Evolutionary conservation across 37 sponge, comb jelly and placozoan species (phyloP).

Genomic region (Beroe forskalii): DNA sequence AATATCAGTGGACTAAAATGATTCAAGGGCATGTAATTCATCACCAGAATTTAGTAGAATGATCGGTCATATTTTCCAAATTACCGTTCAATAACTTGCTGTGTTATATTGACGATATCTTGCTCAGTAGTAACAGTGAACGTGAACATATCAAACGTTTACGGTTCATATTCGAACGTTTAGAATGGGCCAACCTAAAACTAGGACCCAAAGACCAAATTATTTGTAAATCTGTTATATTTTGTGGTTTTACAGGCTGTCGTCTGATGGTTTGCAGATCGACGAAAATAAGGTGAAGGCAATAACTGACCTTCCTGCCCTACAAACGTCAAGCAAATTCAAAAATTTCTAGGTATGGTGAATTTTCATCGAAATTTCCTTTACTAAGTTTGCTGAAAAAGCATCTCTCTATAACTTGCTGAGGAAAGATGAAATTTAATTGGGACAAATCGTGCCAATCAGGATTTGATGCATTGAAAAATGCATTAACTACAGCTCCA

Average conservation of each 20-base stretch:
- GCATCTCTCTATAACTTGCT: neutral
- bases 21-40: neutral
- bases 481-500: neutral
- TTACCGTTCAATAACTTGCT: neutral
- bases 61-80: neutral
- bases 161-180: neutral
- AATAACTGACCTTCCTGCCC: neutral
- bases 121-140: neutral
- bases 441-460: neutral
- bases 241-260: neutral
- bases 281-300: neutral
- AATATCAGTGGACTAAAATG: neutral
- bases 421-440: neutral
- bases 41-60: neutral
- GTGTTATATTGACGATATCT: neutral
- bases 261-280: neutral
- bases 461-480: neutral
- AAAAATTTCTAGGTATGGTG: conserved; percentile 1
- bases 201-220: neutral
- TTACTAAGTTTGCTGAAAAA: neutral
- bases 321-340: neutral
- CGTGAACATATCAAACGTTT: conserved; percentile 4
- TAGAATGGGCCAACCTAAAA: conserved; percentile 2
- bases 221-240: neutral
- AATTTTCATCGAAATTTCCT: neutral